Evolutionary conservation across 2,797 vertebrate genomes (phyloP), one percentile per base, ranked within the genome.

Genomic region (Artibeus lituratus): DNA sequence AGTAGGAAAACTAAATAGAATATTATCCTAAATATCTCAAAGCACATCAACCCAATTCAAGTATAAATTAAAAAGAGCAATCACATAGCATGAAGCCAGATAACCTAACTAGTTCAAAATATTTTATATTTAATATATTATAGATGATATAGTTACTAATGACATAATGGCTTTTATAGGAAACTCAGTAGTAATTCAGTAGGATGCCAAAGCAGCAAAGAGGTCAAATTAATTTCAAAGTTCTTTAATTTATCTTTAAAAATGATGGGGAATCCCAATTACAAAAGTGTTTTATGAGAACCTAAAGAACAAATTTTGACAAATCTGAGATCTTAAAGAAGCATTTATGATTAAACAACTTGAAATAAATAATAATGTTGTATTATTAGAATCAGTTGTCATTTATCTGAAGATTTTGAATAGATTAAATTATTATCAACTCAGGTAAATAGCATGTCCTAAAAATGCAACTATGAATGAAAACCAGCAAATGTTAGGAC

Each of bases 71-170:
- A 62, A 86, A 69, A 51, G 15, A 1, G 14, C 10, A 86, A 67
- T 91, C 86, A 67, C 1, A 24, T 19, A 74, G 1, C 2, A 39
- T 59, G 65, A 94, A 86, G 37, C 37, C 78, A 94, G 14, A 80
- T 87, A 92, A 72, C 7, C 35, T 74, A 83, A 42, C 5, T 69
- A 92, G 32, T 90, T 94, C 32, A 83, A 87, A 91, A 84, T 47
- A 93, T 80, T 94, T 91, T 94, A 82, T 89, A 80, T 74, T 78
- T 82, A 94, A 87, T 80, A 81, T 74, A 39, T 47, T 78, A 49
- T 37, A 93, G 85, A 57, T 95, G 26, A 74, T 69, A 86, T 44
- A 37, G 59, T 44, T 87, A 88, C 22, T 72, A 44, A 87, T 80
- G 62, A 94, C n/a, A 77, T 92, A 72, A 81, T 72, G 35, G 22